phyloP scores from a whole-genome alignment of 2,113 vertebrate species.

The Oncorhynchus masou region DNA sequence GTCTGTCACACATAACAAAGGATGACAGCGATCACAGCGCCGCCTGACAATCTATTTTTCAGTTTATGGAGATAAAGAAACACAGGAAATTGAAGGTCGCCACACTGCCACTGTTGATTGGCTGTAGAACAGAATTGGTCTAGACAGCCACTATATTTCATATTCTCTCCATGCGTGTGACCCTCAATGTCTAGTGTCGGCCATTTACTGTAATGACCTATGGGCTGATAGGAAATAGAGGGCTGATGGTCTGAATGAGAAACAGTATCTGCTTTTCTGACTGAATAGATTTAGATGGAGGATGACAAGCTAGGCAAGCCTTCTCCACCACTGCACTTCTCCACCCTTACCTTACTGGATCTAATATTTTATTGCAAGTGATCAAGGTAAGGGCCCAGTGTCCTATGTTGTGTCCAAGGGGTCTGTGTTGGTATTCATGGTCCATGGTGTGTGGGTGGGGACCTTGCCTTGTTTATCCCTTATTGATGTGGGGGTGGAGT shows the following conservation, averaged over 20 bases:
- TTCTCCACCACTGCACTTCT: not conserved
- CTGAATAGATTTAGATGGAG: slow-evolving; percentile 1
- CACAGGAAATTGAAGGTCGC: slow-evolving; percentile 34
- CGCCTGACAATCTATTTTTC: slow-evolving; percentile 34
- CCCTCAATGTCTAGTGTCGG: slow-evolving; percentile 16
- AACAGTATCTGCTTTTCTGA: not conserved
- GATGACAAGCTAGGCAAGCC: too few relatives aligned
- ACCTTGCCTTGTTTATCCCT: slow-evolving; percentile 2
- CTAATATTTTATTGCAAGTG: not conserved
- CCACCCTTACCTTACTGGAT: not conserved
- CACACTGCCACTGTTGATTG: slow-evolving; percentile 28
- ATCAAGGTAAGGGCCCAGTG: not conserved
- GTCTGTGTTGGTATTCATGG: slow-evolving; percentile 5
- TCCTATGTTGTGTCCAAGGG: not conserved
- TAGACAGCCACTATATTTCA: slow-evolving; percentile 24
- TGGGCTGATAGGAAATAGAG: not conserved
- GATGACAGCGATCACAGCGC: slow-evolving; percentile 33
- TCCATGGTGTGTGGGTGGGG: not conserved
- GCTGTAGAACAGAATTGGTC: slow-evolving; percentile 28
- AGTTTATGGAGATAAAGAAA: slow-evolving; percentile 48
- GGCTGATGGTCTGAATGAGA: not conserved
- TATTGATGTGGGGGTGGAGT: slow-evolving; percentile 24
- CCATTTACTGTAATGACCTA: slow-evolving; percentile 13
- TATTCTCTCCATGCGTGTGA: slow-evolving; percentile 10
- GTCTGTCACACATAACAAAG: slow-evolving; percentile 57